Conservation (phyloP, 2,888 invertebrate genomes). For the Griposia aprilina region DNA sequence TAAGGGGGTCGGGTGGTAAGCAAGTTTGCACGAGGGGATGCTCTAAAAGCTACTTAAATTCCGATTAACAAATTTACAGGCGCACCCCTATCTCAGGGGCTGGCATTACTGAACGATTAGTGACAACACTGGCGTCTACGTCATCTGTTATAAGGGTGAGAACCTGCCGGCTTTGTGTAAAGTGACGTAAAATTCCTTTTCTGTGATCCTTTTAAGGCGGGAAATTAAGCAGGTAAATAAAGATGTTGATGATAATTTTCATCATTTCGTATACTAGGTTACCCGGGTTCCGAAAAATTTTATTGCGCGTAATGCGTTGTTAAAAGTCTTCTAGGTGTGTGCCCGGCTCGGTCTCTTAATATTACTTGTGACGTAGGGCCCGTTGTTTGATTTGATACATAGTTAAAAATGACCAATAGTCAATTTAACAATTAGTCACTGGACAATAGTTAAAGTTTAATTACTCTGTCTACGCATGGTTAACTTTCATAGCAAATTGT, state of each 20-base stretch:
- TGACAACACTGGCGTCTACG: conserved; percentile 32
- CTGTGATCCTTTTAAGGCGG: conserved; percentile 9
- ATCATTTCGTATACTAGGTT: not conserved
- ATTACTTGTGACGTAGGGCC: not conserved
- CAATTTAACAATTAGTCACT: too few relatives aligned
- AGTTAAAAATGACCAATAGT: too few relatives aligned
- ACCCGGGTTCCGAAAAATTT: too few relatives aligned
- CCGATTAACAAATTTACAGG: conserved; percentile 64
- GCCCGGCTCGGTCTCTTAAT: not conserved
- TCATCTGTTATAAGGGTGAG: conserved; percentile 39
- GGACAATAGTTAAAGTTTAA: too few relatives aligned
- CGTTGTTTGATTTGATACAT: too few relatives aligned
- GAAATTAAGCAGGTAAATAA: not conserved
- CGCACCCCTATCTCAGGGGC: conserved; percentile 50
- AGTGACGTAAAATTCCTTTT: conserved; percentile 6
- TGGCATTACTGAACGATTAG: conserved; percentile 59
- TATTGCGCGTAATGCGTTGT: too few relatives aligned
- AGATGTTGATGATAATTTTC: not conserved
- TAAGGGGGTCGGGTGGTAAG: conserved; percentile 26
- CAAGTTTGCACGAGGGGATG: conserved; percentile 50
- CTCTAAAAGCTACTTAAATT: conserved; percentile 58
- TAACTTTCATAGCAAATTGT: too few relatives aligned
- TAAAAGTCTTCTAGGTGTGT: not conserved
- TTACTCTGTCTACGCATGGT: too few relatives aligned
- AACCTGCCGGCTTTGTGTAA: conserved; percentile 26